Base-by-base conservation (phyloP, 2,113 vertebrate species). In the Plestiodon gilberti region DNA sequence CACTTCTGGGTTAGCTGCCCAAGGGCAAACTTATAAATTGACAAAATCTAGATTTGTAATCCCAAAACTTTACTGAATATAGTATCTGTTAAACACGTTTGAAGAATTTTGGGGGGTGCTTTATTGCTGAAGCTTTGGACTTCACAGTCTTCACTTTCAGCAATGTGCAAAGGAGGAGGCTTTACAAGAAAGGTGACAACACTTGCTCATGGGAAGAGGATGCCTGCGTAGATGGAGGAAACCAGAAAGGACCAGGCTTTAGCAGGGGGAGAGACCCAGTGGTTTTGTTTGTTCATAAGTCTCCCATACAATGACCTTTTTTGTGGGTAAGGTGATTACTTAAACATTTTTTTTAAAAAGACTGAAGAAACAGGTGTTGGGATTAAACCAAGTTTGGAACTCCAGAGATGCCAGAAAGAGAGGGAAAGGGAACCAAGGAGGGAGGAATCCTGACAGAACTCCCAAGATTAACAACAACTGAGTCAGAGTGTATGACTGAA, bases 91-190 rank as follows among this genome's bases (percentile, higher is more conserved):
- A 22, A 62, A 75, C 3, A 79, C 87, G 85, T 55, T 94, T 94
- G 62, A 87, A 88, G 89, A 84, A 90, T 94, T 95, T 59, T n/a
- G 64, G 3, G 10, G 10, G 65, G 69, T 94, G 95, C 91, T 97
- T 97, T 96, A 96, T 96, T 97, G 95, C 90, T 95, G 94, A 90
- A 96, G 95, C 90, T 91, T 75, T 78, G 85, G 94, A 94, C 93
- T 94, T 90, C 71, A 82, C 28, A 89, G 88, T 93, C 95, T 95
- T 91, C 85, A 95, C 91, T 93, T 96, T 96, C 90, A 93, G 93
- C 90, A 89, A 85, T 61, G 89, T 93, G 94, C 92, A 94, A 90
- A 93, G 87, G 69, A 94, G 81, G 87, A 93, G 89, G 88, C 93
- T 92, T 93, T 92, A 81, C 93, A 85, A 88, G 88, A 83, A 87